Conservation (phyloP, 2,113 vertebrate genomes). For the Corynorhinus townsendii region DNA sequence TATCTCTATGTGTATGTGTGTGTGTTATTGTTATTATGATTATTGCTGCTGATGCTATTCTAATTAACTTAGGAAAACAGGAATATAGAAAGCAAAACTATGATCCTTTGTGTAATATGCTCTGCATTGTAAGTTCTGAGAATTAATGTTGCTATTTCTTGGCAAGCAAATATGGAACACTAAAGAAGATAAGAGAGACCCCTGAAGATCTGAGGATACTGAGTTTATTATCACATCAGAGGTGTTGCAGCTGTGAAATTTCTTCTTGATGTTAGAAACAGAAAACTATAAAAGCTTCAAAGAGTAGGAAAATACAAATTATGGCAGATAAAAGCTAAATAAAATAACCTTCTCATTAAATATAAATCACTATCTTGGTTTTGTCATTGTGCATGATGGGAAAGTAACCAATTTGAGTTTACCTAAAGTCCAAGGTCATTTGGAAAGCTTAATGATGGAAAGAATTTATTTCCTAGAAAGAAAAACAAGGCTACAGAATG, state of each 20-base stretch:
- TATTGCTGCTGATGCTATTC: background rate
- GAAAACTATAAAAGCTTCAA: slow-evolving; percentile 42
- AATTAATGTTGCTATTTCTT: background rate
- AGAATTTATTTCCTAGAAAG: slow-evolving; percentile 41
- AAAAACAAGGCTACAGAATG: background rate
- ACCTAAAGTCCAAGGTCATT: slow-evolving; percentile 30
- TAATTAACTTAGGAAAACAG: background rate
- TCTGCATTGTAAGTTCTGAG: background rate
- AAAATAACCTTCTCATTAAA: slow-evolving; percentile 27
- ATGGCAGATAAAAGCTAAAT: slow-evolving; percentile 22
- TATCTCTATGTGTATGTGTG: background rate
- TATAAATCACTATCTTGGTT: slow-evolving; percentile 4
- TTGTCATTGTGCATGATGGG: background rate
- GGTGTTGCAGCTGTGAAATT: background rate
- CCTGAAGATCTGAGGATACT: background rate
- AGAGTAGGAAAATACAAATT: slow-evolving; percentile 26
- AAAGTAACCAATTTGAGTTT: slow-evolving; percentile 17
- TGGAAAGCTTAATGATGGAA: background rate
- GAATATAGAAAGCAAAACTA: background rate
- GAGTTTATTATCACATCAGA: background rate
- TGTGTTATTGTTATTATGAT: too few species aligned
- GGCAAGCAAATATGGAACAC: slow-evolving; percentile 5
- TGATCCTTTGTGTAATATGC: background rate
- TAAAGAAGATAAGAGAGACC: background rate
- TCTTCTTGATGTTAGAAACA: background rate